Base-by-base conservation (phyloP, 2,113 vertebrate species). In the Pelmatolapia mariae region DNA sequence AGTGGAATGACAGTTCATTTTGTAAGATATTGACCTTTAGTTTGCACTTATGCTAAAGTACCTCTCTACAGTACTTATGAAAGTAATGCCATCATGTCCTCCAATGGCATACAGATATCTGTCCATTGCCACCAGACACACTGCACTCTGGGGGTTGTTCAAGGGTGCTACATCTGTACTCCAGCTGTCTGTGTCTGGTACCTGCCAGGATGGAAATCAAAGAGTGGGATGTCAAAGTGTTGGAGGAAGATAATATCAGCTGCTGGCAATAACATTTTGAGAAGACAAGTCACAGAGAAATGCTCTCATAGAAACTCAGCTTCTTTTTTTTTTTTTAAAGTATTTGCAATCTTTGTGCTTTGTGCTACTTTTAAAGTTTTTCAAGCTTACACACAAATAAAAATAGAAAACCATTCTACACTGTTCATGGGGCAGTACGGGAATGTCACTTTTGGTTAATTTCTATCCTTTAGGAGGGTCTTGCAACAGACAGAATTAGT, bases 101-200 rank as follows among this genome's bases (percentile, higher is more conserved):
- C 96, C 93, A 4, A 94, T 85, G 3, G 94, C 94, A 13, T 94
- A 95, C 83, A 96, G 91, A 87, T 89, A 94, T 40, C 92, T 93
- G 8, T 96, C 88, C 87, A 96, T 92, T 54, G 88, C 84, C 81
- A 93, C 90, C 89, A 96, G 89, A 83, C 95, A 95, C 19, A 93
- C 89, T 26, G 94, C 89, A 6, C 87, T 93, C 84, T 94, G 91
- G 50, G 95, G 93, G 88, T 92, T 90, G 85, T 89, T 95, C 68
- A 96, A 94, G 16, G 95, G 90, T 9, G 93, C 95, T 87, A 96
- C 95, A 31, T 96, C 92, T 56, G 89, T 82, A 45, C 94, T 96
- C 95, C 95, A 96, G 86, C 89, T 89, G 83, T 95, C 95, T 19
- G 86, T 89, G 87, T 91, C 92, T 13, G 95, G 93, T 95, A 96